Percentiles rank a stretch among this genome's conserved stretches.
phyloP scores from a whole-genome alignment of 2,888 invertebrate genomes.

The Heliconius erato region DNA sequence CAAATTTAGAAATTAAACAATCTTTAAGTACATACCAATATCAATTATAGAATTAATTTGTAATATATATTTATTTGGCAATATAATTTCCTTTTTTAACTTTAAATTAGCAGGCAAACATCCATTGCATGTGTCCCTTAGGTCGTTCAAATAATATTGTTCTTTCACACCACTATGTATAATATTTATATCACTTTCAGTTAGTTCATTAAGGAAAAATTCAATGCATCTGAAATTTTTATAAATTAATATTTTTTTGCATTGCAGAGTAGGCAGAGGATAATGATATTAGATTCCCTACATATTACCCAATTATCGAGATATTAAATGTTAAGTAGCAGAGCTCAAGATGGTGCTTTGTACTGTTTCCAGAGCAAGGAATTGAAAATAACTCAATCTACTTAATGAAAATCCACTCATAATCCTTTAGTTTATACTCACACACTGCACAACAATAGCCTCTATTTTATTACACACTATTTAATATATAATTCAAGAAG shows the following conservation, averaged over 20 bases:
- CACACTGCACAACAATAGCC: no score
- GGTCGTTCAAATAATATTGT: constrained; percentile 22
- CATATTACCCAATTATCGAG: no score
- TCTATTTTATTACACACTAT: no score
- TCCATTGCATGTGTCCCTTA: neutral
- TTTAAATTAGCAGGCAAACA: constrained; percentile 15
- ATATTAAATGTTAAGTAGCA: no score
- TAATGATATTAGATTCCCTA: no score
- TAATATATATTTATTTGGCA: constrained; percentile 15
- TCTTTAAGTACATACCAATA: constrained; percentile 22
- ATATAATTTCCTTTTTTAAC: neutral
- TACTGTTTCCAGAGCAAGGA: no score
- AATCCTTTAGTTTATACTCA: no score
- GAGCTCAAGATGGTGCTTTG: no score
- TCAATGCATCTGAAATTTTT: constrained; percentile 18
- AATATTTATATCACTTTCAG: neutral
- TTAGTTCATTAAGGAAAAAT: neutral
- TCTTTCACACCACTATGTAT: constrained; percentile 14
- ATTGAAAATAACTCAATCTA: no score
- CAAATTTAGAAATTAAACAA: neutral
- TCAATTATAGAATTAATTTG: constrained; percentile 25
- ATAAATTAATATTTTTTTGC: neutral
- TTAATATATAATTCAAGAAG: no score
- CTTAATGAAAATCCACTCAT: no score
- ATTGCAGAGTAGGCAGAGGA: no score